Conservation (phyloP, 2,797 vertebrate species). For the Momotus momota region DNA sequence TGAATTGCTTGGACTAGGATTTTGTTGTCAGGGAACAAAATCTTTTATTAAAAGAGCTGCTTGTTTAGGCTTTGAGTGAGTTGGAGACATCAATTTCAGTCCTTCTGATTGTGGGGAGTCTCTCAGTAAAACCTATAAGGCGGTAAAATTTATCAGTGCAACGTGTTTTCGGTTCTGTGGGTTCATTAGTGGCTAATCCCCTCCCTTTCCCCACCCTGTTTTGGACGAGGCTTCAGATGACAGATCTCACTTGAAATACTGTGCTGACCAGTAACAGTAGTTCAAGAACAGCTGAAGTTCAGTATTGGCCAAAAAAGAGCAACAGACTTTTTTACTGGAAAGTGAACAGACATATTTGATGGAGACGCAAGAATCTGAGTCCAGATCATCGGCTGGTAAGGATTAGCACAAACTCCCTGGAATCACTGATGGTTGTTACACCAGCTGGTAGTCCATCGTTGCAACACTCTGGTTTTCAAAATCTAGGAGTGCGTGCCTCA, state of each 20-base stretch:
- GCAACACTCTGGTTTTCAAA: neutral
- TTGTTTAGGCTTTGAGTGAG: neutral
- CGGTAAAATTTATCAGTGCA: neutral
- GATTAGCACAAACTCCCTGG: neutral
- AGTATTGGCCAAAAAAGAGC: neutral
- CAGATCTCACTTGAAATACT: neutral
- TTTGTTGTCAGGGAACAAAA: neutral
- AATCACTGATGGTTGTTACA: neutral
- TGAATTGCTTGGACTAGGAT: neutral
- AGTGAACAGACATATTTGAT: neutral
- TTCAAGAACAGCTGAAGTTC: neutral
- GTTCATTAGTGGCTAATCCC: neutral
- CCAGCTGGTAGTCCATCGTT: neutral
- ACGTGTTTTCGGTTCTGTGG: neutral
- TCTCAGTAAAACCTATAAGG: neutral
- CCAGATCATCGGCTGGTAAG: neutral
- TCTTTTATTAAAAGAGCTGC: neutral
- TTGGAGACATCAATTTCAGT: neutral
- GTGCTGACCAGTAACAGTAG: neutral
- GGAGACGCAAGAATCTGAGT: neutral
- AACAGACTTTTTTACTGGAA: neutral
- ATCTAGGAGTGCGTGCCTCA: too few species aligned
- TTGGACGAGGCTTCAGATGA: neutral
- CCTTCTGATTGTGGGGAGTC: neutral
- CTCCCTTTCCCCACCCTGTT: slow-evolving; percentile 13